These are phyloP conservation scores for Sapajus apella DNA, from an alignment of 2,113 vertebrate species.

Conservation along the genomic window DNA sequence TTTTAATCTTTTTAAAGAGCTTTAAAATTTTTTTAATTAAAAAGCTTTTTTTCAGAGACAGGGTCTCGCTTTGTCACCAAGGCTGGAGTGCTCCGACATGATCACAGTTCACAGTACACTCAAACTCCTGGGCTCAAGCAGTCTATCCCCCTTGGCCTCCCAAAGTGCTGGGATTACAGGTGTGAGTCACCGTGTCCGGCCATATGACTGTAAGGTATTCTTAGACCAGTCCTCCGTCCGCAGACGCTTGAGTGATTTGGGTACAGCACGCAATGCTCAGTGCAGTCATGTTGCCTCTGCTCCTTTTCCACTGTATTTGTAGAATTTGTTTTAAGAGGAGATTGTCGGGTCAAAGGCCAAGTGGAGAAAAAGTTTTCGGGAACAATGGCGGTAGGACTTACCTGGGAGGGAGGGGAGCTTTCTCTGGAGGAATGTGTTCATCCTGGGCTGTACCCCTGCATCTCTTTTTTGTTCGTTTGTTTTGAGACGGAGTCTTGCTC, in stretches of 20 bases:
- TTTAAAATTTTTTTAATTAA: no score
- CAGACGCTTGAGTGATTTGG: neutral
- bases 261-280: neutral
- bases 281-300: neutral
- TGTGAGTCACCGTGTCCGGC: no score
- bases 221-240: neutral
- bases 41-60: no score
- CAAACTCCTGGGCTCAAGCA: no score
- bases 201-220: neutral
- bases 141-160: no score
- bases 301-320: neutral
- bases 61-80: no score
- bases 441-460: neutral
- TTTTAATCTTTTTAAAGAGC: no score
- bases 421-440: accelerated
- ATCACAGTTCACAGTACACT: no score
- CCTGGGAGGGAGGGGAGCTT: neutral
- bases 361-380: neutral
- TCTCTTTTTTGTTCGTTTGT: no score
- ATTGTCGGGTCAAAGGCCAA: neutral
- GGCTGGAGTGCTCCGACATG: no score
- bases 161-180: no score
- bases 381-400: neutral
- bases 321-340: neutral
- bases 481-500: no score